phyloP scores from a whole-genome alignment of 2,113 vertebrate species.

The Dolichotis patagonum region DNA sequence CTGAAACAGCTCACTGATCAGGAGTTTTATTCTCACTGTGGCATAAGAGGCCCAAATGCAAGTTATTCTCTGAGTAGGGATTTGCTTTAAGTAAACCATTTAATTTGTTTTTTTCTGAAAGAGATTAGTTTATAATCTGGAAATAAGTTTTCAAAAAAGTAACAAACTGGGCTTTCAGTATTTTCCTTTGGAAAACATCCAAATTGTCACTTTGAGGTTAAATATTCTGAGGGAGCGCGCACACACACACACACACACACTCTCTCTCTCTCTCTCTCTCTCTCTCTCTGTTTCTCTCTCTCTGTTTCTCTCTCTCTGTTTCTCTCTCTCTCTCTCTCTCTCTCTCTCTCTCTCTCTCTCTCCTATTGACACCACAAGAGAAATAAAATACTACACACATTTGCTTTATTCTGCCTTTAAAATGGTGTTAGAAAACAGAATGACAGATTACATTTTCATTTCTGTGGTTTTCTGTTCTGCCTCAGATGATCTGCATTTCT shows the following conservation, averaged over 20 bases:
- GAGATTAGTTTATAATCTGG: conserved; percentile 84
- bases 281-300: too few relatives aligned
- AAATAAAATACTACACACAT: conserved; percentile 77
- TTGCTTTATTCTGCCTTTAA: conserved; percentile 83
- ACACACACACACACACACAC: too few relatives aligned
- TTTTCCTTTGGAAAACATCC: conserved; percentile 74
- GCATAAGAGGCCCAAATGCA: conserved; percentile 80
- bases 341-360: too few relatives aligned
- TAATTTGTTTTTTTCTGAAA: conserved; percentile 79
- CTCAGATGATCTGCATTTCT: conserved; percentile 81
- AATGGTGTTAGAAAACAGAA: conserved; percentile 81
- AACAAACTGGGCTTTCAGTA: conserved; percentile 70
- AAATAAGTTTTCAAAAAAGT: conserved; percentile 81
- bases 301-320: too few relatives aligned
- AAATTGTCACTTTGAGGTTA: conserved; percentile 82
- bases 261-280: too few relatives aligned
- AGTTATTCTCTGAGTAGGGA: conserved; percentile 79
- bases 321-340: too few relatives aligned
- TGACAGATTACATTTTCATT: conserved; percentile 76
- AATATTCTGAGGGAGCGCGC: conserved; percentile 40
- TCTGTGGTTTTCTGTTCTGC: conserved; percentile 80
- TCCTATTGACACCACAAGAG: conserved; percentile 39
- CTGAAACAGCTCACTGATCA: conserved; percentile 83
- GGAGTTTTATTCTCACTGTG: conserved; percentile 83
- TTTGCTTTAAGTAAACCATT: conserved; percentile 85